Evolutionary conservation across 2,113 vertebrate species (phyloP).

Genomic region (Rhinopithecus roxellana): DNA sequence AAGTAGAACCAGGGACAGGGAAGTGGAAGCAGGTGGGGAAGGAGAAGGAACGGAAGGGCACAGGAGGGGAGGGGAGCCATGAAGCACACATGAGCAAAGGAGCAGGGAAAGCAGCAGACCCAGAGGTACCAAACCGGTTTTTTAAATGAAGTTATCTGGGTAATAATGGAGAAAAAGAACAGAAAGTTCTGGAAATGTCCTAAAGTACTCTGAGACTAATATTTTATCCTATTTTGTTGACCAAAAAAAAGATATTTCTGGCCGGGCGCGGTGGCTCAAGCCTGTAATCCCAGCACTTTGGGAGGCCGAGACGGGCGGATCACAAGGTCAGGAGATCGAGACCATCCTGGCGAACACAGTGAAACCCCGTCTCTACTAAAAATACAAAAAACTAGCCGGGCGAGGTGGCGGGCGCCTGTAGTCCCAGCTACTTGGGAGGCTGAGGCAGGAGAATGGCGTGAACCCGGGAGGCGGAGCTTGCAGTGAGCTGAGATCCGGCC

Average conservation of each 20-base stretch:
- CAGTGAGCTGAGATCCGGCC: too few species aligned
- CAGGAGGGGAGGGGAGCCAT: neutral
- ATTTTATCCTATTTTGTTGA: neutral
- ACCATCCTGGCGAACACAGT: too few species aligned
- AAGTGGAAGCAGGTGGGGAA: neutral
- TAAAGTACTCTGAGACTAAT: neutral
- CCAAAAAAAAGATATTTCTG: neutral
- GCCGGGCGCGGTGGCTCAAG: too few species aligned
- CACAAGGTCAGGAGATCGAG: too few species aligned
- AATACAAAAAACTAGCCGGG: too few species aligned
- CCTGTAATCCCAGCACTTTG: too few species aligned
- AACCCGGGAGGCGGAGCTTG: too few species aligned
- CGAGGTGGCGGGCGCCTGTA: too few species aligned
- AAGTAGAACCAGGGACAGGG: neutral
- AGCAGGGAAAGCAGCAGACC: neutral
- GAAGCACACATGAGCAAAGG: neutral
- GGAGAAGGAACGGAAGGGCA: rapidly evolving
- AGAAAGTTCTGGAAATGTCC: neutral
- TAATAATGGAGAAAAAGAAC: neutral
- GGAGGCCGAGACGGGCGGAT: too few species aligned
- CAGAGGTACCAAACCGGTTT: neutral
- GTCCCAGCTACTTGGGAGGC: too few species aligned
- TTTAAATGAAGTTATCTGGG: neutral
- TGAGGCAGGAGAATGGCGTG: too few species aligned
- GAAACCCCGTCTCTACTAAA: too few species aligned